Conservation (phyloP, 1,140 invertebrate genomes). For the Chrysopa pallens region DNA sequence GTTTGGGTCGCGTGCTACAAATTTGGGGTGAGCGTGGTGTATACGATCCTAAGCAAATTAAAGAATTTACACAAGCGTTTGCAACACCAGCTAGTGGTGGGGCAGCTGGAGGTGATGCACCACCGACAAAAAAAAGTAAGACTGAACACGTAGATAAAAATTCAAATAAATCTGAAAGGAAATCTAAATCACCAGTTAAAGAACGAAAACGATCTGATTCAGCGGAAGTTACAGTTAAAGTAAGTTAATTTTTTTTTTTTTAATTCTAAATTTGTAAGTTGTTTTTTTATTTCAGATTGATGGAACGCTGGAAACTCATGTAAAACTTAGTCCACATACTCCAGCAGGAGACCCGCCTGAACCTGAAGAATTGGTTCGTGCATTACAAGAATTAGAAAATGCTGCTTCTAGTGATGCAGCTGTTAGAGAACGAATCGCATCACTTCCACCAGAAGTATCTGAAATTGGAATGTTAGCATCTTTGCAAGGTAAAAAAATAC, state of each 20-base stretch:
- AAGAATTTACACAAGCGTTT: constrained; percentile 49
- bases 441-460: constrained; percentile 83
- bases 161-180: constrained; percentile 10
- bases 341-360: constrained; percentile 73
- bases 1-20: constrained; percentile 60
- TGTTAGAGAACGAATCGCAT: constrained; percentile 82
- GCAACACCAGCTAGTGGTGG: constrained; percentile 6
- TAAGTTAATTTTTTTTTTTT: constrained; percentile 2
- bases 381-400: constrained; percentile 64
- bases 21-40: constrained; percentile 90
- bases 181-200: constrained; percentile 10
- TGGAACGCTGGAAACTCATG: constrained; percentile 51
- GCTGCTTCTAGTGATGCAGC: constrained; percentile 86
- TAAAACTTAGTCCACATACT: constrained; percentile 55
- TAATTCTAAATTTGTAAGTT: background rate
- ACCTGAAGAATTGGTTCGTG: constrained; percentile 72
- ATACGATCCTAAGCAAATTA: constrained; percentile 60
- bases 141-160: constrained; percentile 13
- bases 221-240: constrained; percentile 20
- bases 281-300: constrained; percentile 33
- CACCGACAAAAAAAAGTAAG: constrained; percentile 26
- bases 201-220: constrained; percentile 30
- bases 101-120: constrained; percentile 25
- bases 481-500: constrained; percentile 47
- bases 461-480: constrained; percentile 71